Conservation (phyloP, 2,797 vertebrate genomes). For the Enteromius argenteus region DNA sequence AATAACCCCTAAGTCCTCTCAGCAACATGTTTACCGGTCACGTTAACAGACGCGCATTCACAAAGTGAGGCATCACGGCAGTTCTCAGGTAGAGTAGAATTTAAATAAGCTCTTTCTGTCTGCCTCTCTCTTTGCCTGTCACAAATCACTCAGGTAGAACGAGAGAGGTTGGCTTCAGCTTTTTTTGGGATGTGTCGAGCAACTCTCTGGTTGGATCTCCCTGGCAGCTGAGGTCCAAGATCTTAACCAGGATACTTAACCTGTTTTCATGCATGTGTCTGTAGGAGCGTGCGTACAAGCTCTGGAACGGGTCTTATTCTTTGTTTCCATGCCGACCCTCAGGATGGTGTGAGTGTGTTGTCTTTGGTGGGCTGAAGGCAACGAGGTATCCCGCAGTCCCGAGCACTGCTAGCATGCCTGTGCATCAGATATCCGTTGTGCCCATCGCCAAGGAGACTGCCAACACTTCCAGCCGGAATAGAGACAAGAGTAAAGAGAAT, state of each 20-base stretch:
- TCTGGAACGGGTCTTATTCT: background rate
- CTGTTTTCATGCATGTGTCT: conserved; percentile 8
- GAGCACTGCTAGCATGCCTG: conserved; percentile 84
- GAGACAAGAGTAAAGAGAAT: conserved; percentile 87
- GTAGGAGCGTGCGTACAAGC: background rate
- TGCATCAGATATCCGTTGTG: conserved; percentile 94
- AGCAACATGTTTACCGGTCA: conserved; percentile 79
- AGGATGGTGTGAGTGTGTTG: conserved; percentile 29
- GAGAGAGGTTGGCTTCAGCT: conserved; percentile 22
- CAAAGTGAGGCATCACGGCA: conserved; percentile 30
- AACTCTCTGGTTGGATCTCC: conserved; percentile 24
- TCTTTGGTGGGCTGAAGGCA: conserved; percentile 28
- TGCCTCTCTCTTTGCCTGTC: conserved; percentile 55
- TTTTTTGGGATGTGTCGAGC: background rate
- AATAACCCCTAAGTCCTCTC: conserved; percentile 88
- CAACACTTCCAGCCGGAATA: conserved; percentile 82
- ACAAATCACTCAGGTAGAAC: conserved; percentile 48
- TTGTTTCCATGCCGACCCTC: conserved; percentile 35
- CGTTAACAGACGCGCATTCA: conserved; percentile 22
- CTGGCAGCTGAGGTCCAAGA: background rate
- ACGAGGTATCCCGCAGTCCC: conserved; percentile 62
- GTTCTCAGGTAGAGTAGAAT: conserved; percentile 49
- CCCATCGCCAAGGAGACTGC: conserved; percentile 82
- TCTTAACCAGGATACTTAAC: conserved; percentile 19
- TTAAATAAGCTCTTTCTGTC: conserved; percentile 54